These are phyloP conservation scores for Hydriomena furcata DNA, from an alignment of 2,888 invertebrate genomes.

Conservation along the genomic window DNA sequence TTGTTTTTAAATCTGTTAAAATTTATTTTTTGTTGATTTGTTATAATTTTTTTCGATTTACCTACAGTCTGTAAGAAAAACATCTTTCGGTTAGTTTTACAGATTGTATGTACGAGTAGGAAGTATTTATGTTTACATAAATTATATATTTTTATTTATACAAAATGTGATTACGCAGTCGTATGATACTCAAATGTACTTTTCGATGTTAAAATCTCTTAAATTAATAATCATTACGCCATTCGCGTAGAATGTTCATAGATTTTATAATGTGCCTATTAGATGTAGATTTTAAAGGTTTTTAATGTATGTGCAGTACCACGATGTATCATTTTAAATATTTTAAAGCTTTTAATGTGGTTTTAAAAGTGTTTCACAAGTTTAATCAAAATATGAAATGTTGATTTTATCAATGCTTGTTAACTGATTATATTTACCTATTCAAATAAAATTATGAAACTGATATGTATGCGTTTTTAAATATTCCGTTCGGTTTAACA, in stretches of 20 bases:
- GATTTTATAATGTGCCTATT: constrained; percentile 58
- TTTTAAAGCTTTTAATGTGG: constrained; percentile 45
- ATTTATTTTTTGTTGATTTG: constrained; percentile 10
- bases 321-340: constrained; percentile 39
- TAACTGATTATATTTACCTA: constrained; percentile 63
- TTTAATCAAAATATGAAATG: constrained; percentile 44
- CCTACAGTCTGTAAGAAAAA: background rate
- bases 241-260: constrained; percentile 61
- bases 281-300: constrained; percentile 58
- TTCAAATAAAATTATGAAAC: constrained; percentile 37
- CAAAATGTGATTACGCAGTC: background rate
- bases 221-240: constrained; percentile 42
- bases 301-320: constrained; percentile 56
- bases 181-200: background rate
- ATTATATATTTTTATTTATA: too few species aligned
- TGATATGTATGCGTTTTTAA: too few species aligned
- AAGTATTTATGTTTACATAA: too few species aligned
- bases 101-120: background rate
- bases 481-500: too few species aligned
- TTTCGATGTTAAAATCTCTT: constrained; percentile 1
- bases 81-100: too few species aligned
- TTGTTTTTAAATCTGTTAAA: constrained; percentile 7
- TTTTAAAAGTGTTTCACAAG: constrained; percentile 33
- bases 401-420: constrained; percentile 63
- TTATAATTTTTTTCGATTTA: background rate